A percentile compares a stretch with the other conserved stretches of the same genome.
Conservation (phyloP, 2,797 vertebrate genomes). For the Ptychadena robeensis region DNA sequence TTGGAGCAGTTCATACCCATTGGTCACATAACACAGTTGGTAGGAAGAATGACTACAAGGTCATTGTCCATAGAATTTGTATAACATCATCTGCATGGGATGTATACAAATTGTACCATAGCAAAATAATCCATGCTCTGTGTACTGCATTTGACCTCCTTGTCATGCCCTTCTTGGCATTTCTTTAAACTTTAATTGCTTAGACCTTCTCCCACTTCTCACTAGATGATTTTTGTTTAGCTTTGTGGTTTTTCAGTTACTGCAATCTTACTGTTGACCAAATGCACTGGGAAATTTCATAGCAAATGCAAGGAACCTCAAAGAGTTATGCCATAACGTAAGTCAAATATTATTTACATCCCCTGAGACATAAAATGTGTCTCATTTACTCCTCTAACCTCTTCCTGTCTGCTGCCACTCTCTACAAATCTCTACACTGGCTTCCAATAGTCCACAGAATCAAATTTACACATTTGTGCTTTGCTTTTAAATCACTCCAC, state of each 20-base stretch:
- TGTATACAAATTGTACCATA: constrained; percentile 18
- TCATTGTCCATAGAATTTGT: background rate
- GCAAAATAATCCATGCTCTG: constrained; percentile 27
- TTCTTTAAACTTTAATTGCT: background rate
- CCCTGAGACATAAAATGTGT: too few relatives aligned
- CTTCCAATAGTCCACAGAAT: too few relatives aligned
- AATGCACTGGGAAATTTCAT: too few relatives aligned
- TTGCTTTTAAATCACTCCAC: too few relatives aligned
- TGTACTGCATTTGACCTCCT: constrained; percentile 35
- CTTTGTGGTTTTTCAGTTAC: background rate
- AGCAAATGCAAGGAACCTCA: too few relatives aligned
- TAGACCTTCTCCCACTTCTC: background rate
- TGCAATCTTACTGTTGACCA: too few relatives aligned
- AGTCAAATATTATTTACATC: too few relatives aligned
- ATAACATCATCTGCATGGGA: constrained; percentile 34
- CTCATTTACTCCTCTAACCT: too few relatives aligned
- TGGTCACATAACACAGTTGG: constrained; percentile 21
- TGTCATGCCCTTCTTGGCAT: background rate
- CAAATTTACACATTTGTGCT: too few relatives aligned
- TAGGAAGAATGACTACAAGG: constrained; percentile 16
- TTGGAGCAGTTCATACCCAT: constrained; percentile 18
- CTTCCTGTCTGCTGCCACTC: too few relatives aligned
- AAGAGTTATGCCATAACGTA: too few relatives aligned
- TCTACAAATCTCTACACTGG: too few relatives aligned
- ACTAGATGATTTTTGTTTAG: background rate